Evolutionary conservation across 2,113 vertebrate species (phyloP), one percentile per base, ranked within the genome.

Genomic region (Glareola pratincola): DNA sequence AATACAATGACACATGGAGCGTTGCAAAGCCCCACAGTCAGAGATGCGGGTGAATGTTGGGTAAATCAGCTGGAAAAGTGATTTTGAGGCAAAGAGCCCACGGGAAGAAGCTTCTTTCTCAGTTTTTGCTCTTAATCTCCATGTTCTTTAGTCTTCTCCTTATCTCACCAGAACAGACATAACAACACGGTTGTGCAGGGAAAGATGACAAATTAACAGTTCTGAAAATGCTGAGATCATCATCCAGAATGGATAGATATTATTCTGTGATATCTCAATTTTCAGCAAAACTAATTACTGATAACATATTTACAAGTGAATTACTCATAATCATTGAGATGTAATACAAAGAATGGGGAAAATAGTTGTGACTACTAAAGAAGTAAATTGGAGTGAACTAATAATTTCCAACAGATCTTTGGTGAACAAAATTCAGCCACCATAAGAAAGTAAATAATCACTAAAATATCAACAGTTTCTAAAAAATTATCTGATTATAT

Each of bases 1-100:
- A 90, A 83, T 0, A 18, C 8, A 43, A 6, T 9, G 63, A 59
- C 57, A 63, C 41, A 29, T 1, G 10, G 53, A 80, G 21, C 0
- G 0, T 39, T 3, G 1, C 81, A 54, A 69, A 79, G 47, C 36
- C 36, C 56, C 0, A 1, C 45, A 22, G 22, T 6, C 7, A 72
- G 47, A 85, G 32, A 59, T 54, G 60, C 36, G 57, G 51, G 43
- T 60, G 47, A 60, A 26, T 37, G n/a, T 4, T 60, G 21, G 26
- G 21, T 68, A 90, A 83, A 20, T 84, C 47, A 79, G 73, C 30
- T 85, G 71, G 62, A 95, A 92, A 95, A 84, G 63, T 8, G 5
- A 43, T 29, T 93, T 73, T 43, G 48, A 85, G 62, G 66, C 14
- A 32, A 57, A 75, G 32, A 82, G 20, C 27, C 56, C 50, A 29